phyloP scores from a whole-genome alignment of 2,113 vertebrate species.

The Bungarus multicinctus region DNA sequence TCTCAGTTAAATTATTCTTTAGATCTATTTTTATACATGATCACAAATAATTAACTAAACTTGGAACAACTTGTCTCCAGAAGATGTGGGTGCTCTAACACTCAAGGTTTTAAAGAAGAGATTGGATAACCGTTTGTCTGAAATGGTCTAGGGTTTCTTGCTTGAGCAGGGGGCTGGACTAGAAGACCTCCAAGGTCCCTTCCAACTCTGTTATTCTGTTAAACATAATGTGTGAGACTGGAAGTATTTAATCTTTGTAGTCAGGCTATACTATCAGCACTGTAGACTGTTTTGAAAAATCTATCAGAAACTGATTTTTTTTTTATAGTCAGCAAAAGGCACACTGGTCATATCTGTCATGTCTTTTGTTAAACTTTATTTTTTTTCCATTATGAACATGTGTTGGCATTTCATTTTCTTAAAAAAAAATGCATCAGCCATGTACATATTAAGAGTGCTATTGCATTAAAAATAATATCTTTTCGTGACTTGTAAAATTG shows the following conservation, averaged over 20 bases:
- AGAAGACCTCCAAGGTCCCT: background rate
- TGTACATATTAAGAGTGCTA: background rate
- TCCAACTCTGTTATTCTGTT: background rate
- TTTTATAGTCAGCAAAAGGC: background rate
- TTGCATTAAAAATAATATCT: background rate
- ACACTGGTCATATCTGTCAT: background rate
- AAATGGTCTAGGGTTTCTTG: background rate
- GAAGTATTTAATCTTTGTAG: background rate
- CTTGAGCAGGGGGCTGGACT: background rate
- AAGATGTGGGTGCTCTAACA: background rate
- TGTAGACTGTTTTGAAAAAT: background rate
- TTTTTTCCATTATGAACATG: background rate
- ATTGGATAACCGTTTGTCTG: background rate
- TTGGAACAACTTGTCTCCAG: background rate
- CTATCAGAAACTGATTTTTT: background rate
- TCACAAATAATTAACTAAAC: background rate
- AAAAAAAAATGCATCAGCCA: background rate
- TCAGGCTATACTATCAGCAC: background rate
- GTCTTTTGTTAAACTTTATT: constrained; percentile 3
- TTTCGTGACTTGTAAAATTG: constrained; percentile 14
- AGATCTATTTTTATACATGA: background rate
- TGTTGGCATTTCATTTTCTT: background rate
- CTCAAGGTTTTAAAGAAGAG: background rate
- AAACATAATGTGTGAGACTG: background rate
- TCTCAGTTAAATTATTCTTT: background rate